These are phyloP conservation scores for Pammene fasciana DNA, from an alignment of 2,888 invertebrate genomes.

Conservation along the genomic window DNA sequence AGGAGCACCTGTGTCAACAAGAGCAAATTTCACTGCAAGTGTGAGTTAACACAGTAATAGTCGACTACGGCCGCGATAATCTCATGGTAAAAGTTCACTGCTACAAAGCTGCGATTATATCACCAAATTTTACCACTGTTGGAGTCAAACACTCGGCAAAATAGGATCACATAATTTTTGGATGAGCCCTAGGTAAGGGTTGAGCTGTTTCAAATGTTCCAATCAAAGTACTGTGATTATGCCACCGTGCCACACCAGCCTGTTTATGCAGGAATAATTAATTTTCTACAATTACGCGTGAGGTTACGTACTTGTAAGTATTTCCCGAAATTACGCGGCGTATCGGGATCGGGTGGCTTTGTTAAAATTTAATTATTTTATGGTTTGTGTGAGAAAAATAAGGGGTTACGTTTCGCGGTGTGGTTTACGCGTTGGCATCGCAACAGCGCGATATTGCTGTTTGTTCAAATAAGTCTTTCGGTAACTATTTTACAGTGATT, in stretches of 20 bases:
- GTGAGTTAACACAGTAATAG: too few relatives aligned
- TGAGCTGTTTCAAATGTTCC: background rate
- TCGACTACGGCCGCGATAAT: too few relatives aligned
- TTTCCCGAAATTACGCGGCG: conserved; percentile 35
- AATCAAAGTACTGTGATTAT: conserved; percentile 15
- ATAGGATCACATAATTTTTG: too few relatives aligned
- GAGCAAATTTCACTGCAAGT: too few relatives aligned
- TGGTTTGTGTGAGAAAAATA: conserved; percentile 28
- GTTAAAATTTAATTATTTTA: conserved; percentile 38
- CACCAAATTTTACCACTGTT: too few relatives aligned
- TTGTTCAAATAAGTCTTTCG: background rate
- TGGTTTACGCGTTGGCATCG: background rate
- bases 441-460: background rate
- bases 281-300: conserved; percentile 44
- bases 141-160: too few relatives aligned
- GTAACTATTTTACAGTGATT: background rate
- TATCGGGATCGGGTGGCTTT: conserved; percentile 39
- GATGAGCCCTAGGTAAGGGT: background rate
- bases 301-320: conserved; percentile 40
- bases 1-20: too few relatives aligned
- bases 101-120: too few relatives aligned
- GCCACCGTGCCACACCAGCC: conserved; percentile 21
- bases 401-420: conserved; percentile 25
- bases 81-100: too few relatives aligned
- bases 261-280: conserved; percentile 47